Evolutionary conservation across 2,888 invertebrate genomes (phyloP).

Genomic region (Apodemia mormo): DNA sequence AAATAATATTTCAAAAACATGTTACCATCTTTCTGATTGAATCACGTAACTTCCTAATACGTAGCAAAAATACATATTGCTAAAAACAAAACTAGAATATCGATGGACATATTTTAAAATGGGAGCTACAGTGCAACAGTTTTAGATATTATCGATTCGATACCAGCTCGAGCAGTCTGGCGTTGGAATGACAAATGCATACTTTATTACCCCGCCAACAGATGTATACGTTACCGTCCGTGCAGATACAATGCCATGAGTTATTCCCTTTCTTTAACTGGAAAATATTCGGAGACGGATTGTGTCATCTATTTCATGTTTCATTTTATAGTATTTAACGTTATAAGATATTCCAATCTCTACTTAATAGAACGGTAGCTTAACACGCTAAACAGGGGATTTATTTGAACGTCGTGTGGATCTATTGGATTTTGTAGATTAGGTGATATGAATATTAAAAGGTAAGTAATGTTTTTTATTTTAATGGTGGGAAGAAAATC

Average conservation of each 20-base stretch:
- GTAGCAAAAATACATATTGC: not conserved
- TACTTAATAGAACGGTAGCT: too few species aligned
- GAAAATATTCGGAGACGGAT: slow-evolving; percentile 2
- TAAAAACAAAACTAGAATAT: slow-evolving; percentile 16
- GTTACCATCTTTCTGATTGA: not conserved
- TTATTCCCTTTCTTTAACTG: slow-evolving; percentile 15
- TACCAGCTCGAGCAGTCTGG: slow-evolving; percentile 18
- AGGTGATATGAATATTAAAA: too few species aligned
- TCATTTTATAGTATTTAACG: not conserved
- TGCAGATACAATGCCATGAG: slow-evolving; percentile 12
- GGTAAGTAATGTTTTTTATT: too few species aligned
- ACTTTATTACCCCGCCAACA: slow-evolving; percentile 39
- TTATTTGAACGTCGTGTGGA: too few species aligned
- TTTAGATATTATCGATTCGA: slow-evolving; percentile 35
- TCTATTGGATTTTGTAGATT: too few species aligned
- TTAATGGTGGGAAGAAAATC: too few species aligned
- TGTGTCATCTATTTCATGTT: not conserved
- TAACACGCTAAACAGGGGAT: too few species aligned
- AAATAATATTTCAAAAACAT: too few species aligned
- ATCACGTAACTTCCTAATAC: not conserved
- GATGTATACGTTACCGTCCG: slow-evolving; percentile 34
- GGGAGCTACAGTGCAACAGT: slow-evolving; percentile 15
- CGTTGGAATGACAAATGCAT: slow-evolving; percentile 39
- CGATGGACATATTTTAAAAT: slow-evolving; percentile 17
- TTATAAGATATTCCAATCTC: too few species aligned